These are phyloP conservation scores for Dolichomitus sp. DNA, from an alignment of 2,888 invertebrate genomes.

Conservation along the genomic window DNA sequence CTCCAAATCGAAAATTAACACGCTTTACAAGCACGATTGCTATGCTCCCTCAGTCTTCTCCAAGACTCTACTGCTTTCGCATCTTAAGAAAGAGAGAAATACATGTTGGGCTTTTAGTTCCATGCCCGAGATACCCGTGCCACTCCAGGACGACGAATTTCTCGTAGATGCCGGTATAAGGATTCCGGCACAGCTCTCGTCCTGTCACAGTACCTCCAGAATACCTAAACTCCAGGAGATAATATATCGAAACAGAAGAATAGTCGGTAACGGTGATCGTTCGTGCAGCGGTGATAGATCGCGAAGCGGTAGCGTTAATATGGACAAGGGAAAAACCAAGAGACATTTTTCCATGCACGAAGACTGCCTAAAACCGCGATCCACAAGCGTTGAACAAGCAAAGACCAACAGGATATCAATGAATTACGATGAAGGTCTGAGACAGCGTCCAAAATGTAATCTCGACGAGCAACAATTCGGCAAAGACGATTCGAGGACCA, in stretches of 20 bases:
- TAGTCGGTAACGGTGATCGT: constrained; percentile 67
- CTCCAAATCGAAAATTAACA: constrained; percentile 46
- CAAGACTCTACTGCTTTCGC: constrained; percentile 76
- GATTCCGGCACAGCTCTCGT: constrained; percentile 81
- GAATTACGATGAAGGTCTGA: constrained; percentile 78
- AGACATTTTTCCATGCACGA: constrained; percentile 76
- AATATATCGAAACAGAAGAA: constrained; percentile 75
- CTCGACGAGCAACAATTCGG: constrained; percentile 67
- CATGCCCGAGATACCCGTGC: constrained; percentile 82
- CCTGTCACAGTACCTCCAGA: constrained; percentile 79
- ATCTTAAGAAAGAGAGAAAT: constrained; percentile 77
- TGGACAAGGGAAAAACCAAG: constrained; percentile 75
- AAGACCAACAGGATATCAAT: constrained; percentile 73
- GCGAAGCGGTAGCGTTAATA: constrained; percentile 70
- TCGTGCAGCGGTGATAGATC: constrained; percentile 71
- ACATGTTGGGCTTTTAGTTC: constrained; percentile 85
- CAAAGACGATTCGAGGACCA: constrained; percentile 70
- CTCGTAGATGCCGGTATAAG: constrained; percentile 84
- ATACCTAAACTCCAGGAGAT: constrained; percentile 82
- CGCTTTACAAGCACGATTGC: constrained; percentile 65
- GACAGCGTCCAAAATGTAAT: constrained; percentile 70
- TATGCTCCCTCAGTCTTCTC: constrained; percentile 73
- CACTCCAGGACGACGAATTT: constrained; percentile 83
- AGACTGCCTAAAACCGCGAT: constrained; percentile 76
- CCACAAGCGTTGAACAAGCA: constrained; percentile 69